Conservation (phyloP, 2,113 vertebrate genomes). For the Anser brachyrhynchus region DNA sequence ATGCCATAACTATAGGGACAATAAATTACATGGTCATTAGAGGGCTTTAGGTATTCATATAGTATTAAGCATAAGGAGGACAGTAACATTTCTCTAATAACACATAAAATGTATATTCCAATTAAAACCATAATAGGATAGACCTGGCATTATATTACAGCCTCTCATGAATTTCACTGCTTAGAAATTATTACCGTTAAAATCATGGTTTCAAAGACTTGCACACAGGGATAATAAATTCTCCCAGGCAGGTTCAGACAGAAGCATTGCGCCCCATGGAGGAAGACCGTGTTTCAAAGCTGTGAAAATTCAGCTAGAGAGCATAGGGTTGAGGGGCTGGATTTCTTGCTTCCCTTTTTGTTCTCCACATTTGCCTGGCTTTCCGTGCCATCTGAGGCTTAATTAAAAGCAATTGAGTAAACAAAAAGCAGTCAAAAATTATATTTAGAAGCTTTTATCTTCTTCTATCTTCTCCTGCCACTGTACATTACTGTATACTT, state of each 20-base stretch:
- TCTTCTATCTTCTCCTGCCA: not conserved
- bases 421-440: not conserved
- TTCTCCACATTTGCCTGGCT: not conserved
- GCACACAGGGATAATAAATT: slow-evolving; percentile 57
- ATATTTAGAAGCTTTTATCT: not conserved
- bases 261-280: not conserved
- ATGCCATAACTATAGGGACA: slow-evolving; percentile 49
- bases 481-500: not conserved
- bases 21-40: slow-evolving; percentile 38
- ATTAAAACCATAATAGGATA: slow-evolving; percentile 62
- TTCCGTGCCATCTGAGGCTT: not conserved
- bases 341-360: not conserved
- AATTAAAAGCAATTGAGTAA: slow-evolving; percentile 55
- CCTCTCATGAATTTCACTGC: slow-evolving; percentile 38
- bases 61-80: slow-evolving; percentile 36
- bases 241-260: slow-evolving; percentile 44
- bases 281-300: not conserved
- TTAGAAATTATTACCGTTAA: slow-evolving; percentile 62
- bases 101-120: slow-evolving; percentile 58
- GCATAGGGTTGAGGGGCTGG: not conserved
- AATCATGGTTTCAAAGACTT: slow-evolving; percentile 54
- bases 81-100: slow-evolving; percentile 49
- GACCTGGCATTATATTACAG: slow-evolving; percentile 17
- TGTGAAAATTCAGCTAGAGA: not conserved
- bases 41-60: slow-evolving; percentile 38